Evolutionary conservation across 2,888 invertebrate genomes (phyloP), one percentile per base, ranked within the genome.

Genomic region (Chloromyia formosa): DNA sequence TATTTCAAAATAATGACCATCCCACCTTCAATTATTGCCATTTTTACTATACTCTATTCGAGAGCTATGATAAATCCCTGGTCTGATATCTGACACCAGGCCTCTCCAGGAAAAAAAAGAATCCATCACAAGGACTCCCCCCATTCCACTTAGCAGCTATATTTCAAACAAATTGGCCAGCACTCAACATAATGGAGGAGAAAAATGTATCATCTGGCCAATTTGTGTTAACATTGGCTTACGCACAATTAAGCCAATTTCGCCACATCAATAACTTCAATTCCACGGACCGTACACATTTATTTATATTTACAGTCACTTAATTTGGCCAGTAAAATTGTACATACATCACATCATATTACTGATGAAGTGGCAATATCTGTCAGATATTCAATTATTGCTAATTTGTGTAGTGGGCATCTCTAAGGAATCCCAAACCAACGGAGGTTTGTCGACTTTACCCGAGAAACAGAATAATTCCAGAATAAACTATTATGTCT

Each of bases 261-360:
- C 16, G 49, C 16, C 16, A n/a, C 16, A 12, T 49, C 49, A 49
- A 35, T 35, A 35, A 35, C 27, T 35, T 49, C 49, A 49, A 49
- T 49, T 12, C 14, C 49, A 2, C 12, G 2, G 49, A 12, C 49
- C 12, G 49, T 49, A 5, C 2, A 3, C 49, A 12, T 49, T 49
- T 49, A 49, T n/a, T 49, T n/a, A n/a, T 49, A 49, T 35, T 35
- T 35, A 35, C 27, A 35, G 49, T n/a, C 49, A 49, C 49, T 49
- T n/a, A n/a, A 49, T 49, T 49, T n/a, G 12, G 49, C 16, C 49
- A 3, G 16, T 49, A 49, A 49, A 49, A 12, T 49, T 49, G 10
- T 49, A n/a, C 14, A 35, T 35, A 35, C 27, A 35, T 35, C 27
- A 35, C 27, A 35, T 35, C 27, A 35, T 35, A 4, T 35, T 35